Evolutionary conservation across 2,888 invertebrate genomes (phyloP), one percentile per base, ranked within the genome.

Genomic region (Eupeodes latifasciatus): DNA sequence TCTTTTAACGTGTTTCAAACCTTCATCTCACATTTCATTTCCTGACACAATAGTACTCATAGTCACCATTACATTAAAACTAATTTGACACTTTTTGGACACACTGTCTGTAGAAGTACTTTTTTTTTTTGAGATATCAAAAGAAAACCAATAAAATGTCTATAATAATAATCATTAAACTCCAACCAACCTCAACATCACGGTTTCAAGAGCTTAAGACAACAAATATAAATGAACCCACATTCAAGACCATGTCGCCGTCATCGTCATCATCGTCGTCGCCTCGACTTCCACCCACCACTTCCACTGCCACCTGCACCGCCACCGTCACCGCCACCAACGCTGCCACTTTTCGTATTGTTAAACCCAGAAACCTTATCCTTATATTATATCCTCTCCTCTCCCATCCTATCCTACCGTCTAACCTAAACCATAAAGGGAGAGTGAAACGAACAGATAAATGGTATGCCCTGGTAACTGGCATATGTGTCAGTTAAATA

Each of bases 401-500:
- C 9, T 40, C 5, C 5, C 5, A 40, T 9, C 5, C 40, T 27
- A 27, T 27, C 27, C 27, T 27, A 27, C 3, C 27, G 27, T 27
- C 27, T 27, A 51, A 14, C 64, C 9, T 40, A 61, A n/a, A 69
- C 40, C 14, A 27, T 27, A 9, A 4, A 40, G 27, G 11, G 11
- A 51, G 57, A 59, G n/a, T 19, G 78, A 69, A 66, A 53, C 19
- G 44, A 49, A 40, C 40, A 72, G 57, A 74, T 51, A 74, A 61
- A 51, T 62, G 61, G 51, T 53, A 27, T 67, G 61, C 74, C 53
- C 47, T 59, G 40, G 59, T 55, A 83, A 72, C 47, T 59, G 59
- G 57, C 78, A 79, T 62, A 71, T 64, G 49, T 79, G 75, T 27
- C 72, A 59, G 72, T 64, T 79, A 69, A 75, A 62, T 79, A 86